These are phyloP conservation scores for Penaeus chinensis DNA, from an alignment of 1,140 invertebrate genomes.

Conservation along the genomic window DNA sequence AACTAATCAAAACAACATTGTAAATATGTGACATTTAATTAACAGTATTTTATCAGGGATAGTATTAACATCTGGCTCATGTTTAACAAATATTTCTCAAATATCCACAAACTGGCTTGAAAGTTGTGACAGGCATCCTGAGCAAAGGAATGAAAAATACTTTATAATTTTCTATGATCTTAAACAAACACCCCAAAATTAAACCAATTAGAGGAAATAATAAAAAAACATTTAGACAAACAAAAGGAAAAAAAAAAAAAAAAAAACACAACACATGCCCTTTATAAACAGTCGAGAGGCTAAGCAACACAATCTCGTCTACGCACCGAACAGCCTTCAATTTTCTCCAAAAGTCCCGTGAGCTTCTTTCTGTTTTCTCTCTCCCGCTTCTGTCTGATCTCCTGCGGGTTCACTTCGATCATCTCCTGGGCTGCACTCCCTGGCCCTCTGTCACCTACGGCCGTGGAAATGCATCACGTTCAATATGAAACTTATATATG, in stretches of 20 bases:
- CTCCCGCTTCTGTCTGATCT: constrained; percentile 71
- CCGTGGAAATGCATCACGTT: constrained; percentile 6
- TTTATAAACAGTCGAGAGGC: too few relatives aligned
- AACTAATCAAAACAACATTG: too few relatives aligned
- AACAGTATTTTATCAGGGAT: too few relatives aligned
- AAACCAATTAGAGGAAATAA: too few relatives aligned
- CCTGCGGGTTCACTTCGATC: constrained; percentile 71
- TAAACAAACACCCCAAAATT: too few relatives aligned
- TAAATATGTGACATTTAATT: too few relatives aligned
- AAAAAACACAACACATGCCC: background rate
- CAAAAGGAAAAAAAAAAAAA: background rate
- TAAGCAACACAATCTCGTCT: background rate
- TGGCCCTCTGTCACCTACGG: constrained; percentile 59
- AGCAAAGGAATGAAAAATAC: too few relatives aligned
- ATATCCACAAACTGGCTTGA: too few relatives aligned
- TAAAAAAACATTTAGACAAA: background rate
- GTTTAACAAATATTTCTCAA: too few relatives aligned
- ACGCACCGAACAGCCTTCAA: constrained; percentile 85
- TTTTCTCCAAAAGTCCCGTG: constrained; percentile 81
- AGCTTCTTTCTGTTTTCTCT: constrained; percentile 78
- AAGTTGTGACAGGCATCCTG: too few relatives aligned
- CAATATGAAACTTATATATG: background rate
- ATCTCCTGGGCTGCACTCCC: constrained; percentile 59
- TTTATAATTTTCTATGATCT: too few relatives aligned
- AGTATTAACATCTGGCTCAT: too few relatives aligned